These are phyloP conservation scores for Dicerorhinus sumatrensis DNA, from an alignment of 2,113 vertebrate genomes.

Conservation along the genomic window DNA sequence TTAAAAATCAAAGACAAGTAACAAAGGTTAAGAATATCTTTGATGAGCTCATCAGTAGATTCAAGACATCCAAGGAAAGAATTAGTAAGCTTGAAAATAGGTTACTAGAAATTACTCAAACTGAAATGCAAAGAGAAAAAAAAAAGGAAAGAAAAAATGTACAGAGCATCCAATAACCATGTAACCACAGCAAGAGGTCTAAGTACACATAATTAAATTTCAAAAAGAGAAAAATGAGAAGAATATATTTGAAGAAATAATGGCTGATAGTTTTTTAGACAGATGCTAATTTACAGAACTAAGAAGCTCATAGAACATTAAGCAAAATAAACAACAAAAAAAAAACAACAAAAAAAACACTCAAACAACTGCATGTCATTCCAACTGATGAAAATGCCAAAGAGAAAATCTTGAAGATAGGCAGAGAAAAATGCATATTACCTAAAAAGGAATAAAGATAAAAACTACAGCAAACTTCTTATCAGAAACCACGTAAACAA, in stretches of 20 bases:
- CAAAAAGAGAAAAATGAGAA: background rate
- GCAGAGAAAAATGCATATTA: background rate
- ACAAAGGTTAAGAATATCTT: background rate
- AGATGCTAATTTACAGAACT: background rate
- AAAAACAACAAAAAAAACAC: background rate
- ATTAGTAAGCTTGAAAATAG: background rate
- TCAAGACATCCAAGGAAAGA: background rate
- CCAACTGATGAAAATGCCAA: background rate
- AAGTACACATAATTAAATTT: background rate
- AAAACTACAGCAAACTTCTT: no score
- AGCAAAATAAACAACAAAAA: background rate
- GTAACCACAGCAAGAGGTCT: background rate
- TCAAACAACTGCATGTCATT: background rate
- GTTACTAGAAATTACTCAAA: background rate
- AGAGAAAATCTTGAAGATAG: background rate
- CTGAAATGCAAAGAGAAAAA: background rate
- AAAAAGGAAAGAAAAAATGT: background rate
- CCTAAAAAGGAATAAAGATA: background rate
- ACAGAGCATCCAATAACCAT: background rate
- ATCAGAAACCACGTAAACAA: background rate
- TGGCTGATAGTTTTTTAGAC: background rate
- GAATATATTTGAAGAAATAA: background rate
- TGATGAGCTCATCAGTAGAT: background rate
- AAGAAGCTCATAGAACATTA: background rate
- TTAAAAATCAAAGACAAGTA: background rate